Evolutionary conservation across 2,888 invertebrate genomes (phyloP).

Genomic region (Habrosyne pyritoides): DNA sequence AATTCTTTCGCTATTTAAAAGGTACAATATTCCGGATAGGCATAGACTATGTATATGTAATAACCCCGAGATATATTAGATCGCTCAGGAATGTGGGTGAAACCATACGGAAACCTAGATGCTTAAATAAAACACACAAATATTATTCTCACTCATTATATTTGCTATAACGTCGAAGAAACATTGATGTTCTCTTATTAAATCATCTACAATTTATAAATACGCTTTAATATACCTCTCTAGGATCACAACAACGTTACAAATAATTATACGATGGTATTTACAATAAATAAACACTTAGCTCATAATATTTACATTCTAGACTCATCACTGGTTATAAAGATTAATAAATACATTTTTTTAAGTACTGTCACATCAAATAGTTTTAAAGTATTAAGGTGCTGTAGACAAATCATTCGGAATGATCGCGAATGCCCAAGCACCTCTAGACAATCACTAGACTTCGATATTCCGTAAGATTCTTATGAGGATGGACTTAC

Average conservation of each 20-base stretch:
- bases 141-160: slow-evolving; percentile 66
- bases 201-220: slow-evolving; percentile 50
- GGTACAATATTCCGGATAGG: too few relatives aligned
- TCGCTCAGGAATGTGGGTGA: not conserved
- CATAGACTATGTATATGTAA: too few relatives aligned
- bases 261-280: slow-evolving; percentile 53
- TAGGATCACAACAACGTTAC: slow-evolving; percentile 74
- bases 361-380: slow-evolving; percentile 24
- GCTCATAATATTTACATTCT: slow-evolving; percentile 63
- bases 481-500: not conserved
- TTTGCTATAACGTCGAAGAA: slow-evolving; percentile 66
- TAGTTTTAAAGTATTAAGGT: slow-evolving; percentile 11
- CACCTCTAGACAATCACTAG: not conserved
- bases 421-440: not conserved
- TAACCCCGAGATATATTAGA: too few relatives aligned
- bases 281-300: slow-evolving; percentile 71
- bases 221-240: slow-evolving; percentile 52
- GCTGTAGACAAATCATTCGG: not conserved
- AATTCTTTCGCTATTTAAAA: too few relatives aligned
- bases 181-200: slow-evolving; percentile 56
- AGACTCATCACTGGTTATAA: slow-evolving; percentile 50
- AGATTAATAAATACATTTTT: slow-evolving; percentile 40
- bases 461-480: not conserved
- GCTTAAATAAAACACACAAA: slow-evolving; percentile 34
- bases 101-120: not conserved